These are phyloP conservation scores for Onychostruthus taczanowskii DNA, from an alignment of 2,113 vertebrate genomes.

Conservation along the genomic window DNA sequence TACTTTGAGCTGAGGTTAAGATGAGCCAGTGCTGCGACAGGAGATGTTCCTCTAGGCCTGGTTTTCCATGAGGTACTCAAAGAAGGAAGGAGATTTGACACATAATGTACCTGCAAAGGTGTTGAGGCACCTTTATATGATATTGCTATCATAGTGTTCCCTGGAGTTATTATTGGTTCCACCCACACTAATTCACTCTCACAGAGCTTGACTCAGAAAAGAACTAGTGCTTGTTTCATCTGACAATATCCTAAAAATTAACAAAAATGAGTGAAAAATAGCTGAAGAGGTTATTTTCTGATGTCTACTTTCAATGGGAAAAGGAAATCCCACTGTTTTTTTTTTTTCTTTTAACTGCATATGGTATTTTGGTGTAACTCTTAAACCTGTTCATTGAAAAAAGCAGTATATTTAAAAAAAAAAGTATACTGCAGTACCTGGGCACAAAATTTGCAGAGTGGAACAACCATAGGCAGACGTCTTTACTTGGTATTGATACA, in stretches of 20 bases:
- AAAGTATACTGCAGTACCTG: neutral
- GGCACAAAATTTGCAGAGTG: neutral
- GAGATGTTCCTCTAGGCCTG: neutral
- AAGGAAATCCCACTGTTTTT: neutral
- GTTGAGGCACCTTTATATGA: neutral
- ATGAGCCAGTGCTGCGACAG: neutral
- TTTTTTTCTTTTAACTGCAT: neutral
- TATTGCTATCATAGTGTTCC: slow-evolving; percentile 6
- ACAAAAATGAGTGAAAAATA: slow-evolving; percentile 47
- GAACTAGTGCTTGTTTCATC: slow-evolving; percentile 24
- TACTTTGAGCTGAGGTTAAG: neutral
- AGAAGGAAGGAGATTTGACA: neutral
- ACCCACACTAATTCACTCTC: slow-evolving; percentile 38
- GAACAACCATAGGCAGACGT: neutral
- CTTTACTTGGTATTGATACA: neutral
- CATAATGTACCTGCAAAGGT: neutral
- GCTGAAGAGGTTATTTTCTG: slow-evolving; percentile 11
- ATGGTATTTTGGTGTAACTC: neutral
- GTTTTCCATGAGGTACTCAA: neutral
- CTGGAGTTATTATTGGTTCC: slow-evolving; percentile 53
- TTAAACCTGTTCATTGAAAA: neutral
- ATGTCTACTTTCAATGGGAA: neutral
- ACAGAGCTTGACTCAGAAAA: slow-evolving; percentile 32
- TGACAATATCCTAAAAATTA: slow-evolving; percentile 19
- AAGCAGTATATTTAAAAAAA: neutral